Conservation (phyloP, 2,797 vertebrate species). For the Anguilla pacifica region DNA sequence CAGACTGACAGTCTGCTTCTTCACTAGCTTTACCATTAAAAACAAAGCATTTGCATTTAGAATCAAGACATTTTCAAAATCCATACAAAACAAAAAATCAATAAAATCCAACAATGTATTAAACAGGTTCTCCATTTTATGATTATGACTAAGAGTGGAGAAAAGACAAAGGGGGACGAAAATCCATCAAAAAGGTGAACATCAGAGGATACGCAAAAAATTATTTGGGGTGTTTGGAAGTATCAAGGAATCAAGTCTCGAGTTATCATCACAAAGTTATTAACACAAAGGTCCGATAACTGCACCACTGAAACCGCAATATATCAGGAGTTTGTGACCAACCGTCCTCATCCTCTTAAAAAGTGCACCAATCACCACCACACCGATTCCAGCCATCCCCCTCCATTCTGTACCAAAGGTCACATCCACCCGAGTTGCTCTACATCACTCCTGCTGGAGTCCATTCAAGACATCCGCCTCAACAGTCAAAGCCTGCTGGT, state of each 20-base stretch:
- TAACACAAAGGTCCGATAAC: slow-evolving; percentile 38
- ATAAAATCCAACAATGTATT: slow-evolving; percentile 1
- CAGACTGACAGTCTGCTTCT: background rate
- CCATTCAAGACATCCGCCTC: slow-evolving; percentile 47
- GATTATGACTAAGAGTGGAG: background rate
- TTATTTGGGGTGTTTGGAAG: background rate
- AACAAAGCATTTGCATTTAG: background rate
- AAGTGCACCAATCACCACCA: slow-evolving; percentile 58
- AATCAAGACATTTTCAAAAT: slow-evolving; percentile 4
- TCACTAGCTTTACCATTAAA: background rate
- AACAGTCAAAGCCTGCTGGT: slow-evolving; percentile 34
- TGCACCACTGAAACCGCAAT: slow-evolving; percentile 37
- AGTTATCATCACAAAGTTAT: slow-evolving; percentile 27
- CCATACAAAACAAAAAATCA: background rate
- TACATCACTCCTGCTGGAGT: slow-evolving; percentile 63
- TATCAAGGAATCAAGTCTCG: background rate
- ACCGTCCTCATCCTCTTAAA: slow-evolving; percentile 50
- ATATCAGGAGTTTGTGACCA: slow-evolving; percentile 37
- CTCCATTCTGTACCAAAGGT: slow-evolving; percentile 64
- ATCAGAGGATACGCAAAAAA: background rate
- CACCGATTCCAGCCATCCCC: slow-evolving; percentile 38
- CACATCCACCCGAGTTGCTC: slow-evolving; percentile 62
- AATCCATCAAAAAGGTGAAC: background rate
- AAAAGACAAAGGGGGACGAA: background rate
- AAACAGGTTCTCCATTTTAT: background rate